A percentile compares a stretch with the other conserved stretches of the same genome.
Evolutionary conservation across 2,797 vertebrate species (phyloP).

Genomic region (Myotis vivesi): DNA sequence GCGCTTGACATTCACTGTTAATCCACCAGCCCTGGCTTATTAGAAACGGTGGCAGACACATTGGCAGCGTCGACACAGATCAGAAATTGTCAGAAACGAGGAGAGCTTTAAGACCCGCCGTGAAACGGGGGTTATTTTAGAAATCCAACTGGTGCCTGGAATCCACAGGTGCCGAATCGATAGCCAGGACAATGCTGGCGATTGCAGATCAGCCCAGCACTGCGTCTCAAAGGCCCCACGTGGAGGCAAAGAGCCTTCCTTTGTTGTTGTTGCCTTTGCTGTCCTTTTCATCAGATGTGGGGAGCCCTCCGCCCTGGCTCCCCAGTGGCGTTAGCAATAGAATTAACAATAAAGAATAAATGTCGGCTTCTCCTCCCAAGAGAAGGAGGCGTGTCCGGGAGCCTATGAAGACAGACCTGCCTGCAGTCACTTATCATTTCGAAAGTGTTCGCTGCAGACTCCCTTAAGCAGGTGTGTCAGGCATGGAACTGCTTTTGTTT

Average conservation of each 20-base stretch:
- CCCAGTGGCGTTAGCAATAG: conserved; percentile 58
- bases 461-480: conserved; percentile 1
- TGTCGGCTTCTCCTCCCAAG: conserved; percentile 35
- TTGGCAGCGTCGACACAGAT: conserved; percentile 57
- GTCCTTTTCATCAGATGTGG: conserved; percentile 70
- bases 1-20: conserved; percentile 80
- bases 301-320: too few species aligned
- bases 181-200: conserved; percentile 57
- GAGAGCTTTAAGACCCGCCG: conserved; percentile 55
- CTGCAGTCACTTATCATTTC: conserved; percentile 4
- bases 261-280: conserved; percentile 59
- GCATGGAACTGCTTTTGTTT: conserved; percentile 41
- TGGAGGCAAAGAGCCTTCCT: conserved; percentile 30
- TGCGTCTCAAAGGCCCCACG: conserved; percentile 38
- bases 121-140: conserved; percentile 71
- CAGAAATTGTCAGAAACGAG: conserved; percentile 71
- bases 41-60: conserved; percentile 75
- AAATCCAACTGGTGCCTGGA: conserved; percentile 63
- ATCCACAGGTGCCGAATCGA: conserved; percentile 66
- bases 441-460: conserved; percentile 9
- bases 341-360: conserved; percentile 75
- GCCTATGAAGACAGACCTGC: not conserved
- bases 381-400: conserved; percentile 24
- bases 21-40: conserved; percentile 78
- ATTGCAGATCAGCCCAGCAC: conserved; percentile 57